Evolutionary conservation across 2,888 invertebrate species (phyloP), one percentile per base, ranked within the genome.

Genomic region (Megaustenia siamemsis): DNA sequence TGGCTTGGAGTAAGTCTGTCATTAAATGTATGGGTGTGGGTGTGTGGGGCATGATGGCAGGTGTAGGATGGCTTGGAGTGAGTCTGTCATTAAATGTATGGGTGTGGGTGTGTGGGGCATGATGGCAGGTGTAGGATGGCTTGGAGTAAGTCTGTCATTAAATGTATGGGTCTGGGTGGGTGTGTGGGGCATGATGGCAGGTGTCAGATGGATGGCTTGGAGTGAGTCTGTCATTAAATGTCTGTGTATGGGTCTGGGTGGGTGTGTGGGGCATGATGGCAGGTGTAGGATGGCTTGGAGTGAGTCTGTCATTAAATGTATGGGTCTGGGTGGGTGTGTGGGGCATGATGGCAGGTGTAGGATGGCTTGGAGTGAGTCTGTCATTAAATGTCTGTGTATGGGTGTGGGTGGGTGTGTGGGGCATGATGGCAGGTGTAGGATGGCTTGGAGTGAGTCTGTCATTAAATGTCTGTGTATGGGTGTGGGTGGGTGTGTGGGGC

Each of bases 171-270:
- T 56, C 21, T 56, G 56, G 12, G 56, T 56, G 56, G n/a, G n/a
- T 56, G 56, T 56, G 21, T 8, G 56, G 15, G 95, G 95, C 66
- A 94, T 95, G 93, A 94, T 95, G 89, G 95, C 95, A 66, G 96
- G 96, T 35, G 96, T 93, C 95, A 96, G 84, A 95, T 93, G 93
- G 82, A 92, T 92, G 91, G 95, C 96, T 63, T 94, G 96, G 82
- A 95, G 95, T 88, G 95, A 95, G 91, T 90, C 1, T 82, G 28
- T 24, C 28, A 15, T 49, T 5, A 5, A 28, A 8, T 49, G 28
- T 45, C 21, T 73, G 21, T 49, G 32, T 69, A 40, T 69, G 15
- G 10, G 40, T 69, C 43, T 21, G 69, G 24, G 18, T 5, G 28
- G n/a, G n/a, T n/a, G 5, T 28, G 15, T 32, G 6, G 15, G 49